Base-by-base conservation (phyloP, 2,797 vertebrate genomes). In the Argentina silus region DNA sequence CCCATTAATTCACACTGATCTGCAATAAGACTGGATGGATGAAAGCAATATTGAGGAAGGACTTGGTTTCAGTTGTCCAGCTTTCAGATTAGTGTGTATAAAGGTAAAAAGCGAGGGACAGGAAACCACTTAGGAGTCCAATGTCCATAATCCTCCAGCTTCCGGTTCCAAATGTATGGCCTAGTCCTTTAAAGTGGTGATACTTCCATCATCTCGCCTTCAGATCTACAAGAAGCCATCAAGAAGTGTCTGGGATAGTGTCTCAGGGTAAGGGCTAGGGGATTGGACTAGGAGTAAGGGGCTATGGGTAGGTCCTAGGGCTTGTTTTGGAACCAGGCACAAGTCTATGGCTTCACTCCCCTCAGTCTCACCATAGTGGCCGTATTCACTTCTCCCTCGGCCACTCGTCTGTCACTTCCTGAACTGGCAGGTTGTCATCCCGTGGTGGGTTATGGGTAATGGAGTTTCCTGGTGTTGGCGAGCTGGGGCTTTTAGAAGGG, bases 341-440 rank as follows among this genome's bases (percentile, higher is more conserved):
- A 15, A 15, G 19, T 27, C 17, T 4, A 66, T 55, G 44, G 2
- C n/a, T 65, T 61, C 27, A 64, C 21, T 56, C 19, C 1, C n/a
- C 7, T 53, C 50, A 42, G 50, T 67, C 53, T 36, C 71, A 17
- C 17, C 36, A 59, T 7, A 19, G 21, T 27, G 53, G 45, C 67
- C n/a, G 21, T 15, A 21, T 56, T 90, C 76, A 90, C 72, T 93
- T 90, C 57, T 76, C 78, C 42, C 50, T 51, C 0, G 78, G 80
- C 75, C 65, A 75, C 69, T 85, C 83, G 10, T 81, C 85, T 61
- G 86, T 86, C 74, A 78, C 76, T 83, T 94, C 91, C 80, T 93
- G 93, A 9, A 93, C 88, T 3, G 91, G 94, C 72, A 91, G 75
- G 3, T 90, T 91, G 77, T 89, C 81, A 2, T 87, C 90, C 57